Conservation (phyloP, 2,113 vertebrate species). For the Hemicordylus capensis region DNA sequence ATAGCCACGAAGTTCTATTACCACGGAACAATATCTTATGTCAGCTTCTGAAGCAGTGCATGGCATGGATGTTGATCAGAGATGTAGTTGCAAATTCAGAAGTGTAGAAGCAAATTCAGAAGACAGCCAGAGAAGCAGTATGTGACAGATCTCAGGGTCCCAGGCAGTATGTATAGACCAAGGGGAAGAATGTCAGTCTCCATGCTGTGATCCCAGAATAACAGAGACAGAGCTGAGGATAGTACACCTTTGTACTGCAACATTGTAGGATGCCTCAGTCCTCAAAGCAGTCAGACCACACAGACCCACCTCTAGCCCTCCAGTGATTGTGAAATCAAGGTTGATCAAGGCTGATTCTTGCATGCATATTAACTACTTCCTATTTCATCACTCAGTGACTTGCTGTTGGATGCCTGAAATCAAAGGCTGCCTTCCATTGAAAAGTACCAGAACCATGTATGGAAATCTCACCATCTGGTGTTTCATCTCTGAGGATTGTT, state of each 20-base stretch:
- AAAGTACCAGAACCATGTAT: no score
- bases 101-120: no score
- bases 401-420: no score
- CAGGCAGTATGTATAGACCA: background rate
- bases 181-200: background rate
- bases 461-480: no score
- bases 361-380: background rate
- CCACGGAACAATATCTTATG: background rate
- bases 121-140: no score
- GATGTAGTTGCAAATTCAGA: no score
- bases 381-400: background rate
- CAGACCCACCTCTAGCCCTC: background rate
- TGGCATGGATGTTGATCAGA: no score
- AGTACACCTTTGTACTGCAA: background rate
- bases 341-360: background rate
- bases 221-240: background rate
- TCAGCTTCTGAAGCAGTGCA: background rate
- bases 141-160: no score
- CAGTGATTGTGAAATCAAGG: background rate
- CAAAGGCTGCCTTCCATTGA: background rate
- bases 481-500: background rate
- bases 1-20: background rate
- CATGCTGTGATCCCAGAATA: background rate
- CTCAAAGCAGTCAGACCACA: background rate
- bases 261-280: no score